phyloP scores from a whole-genome alignment of 2,888 invertebrate species.

The Parnassius mnemosyne region DNA sequence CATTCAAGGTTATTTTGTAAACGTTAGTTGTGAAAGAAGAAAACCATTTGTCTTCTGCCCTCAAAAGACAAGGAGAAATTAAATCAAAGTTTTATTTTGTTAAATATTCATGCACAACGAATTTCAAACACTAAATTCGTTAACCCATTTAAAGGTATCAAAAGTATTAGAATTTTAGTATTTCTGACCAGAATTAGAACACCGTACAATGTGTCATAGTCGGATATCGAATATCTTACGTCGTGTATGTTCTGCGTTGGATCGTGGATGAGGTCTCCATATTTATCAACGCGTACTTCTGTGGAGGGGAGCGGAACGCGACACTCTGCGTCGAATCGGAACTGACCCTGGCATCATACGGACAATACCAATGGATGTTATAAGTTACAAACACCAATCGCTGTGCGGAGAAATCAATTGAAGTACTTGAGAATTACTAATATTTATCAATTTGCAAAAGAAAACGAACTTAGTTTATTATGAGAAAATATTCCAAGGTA shows the following conservation, averaged over 20 bases:
- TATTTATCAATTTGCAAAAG: neutral
- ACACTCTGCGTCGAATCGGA: conserved; percentile 93
- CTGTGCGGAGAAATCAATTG: conserved; percentile 31
- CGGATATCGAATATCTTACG: conserved; percentile 72
- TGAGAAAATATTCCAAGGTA: too few relatives aligned
- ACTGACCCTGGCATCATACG: conserved; percentile 87
- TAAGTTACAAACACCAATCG: conserved; percentile 32
- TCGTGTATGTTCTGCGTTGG: conserved; percentile 76
- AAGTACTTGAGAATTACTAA: conserved; percentile 12
- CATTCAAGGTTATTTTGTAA: too few relatives aligned
- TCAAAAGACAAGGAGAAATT: too few relatives aligned
- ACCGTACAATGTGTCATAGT: conserved; percentile 8
- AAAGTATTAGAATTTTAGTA: conserved; percentile 12
- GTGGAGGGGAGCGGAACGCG: conserved; percentile 86
- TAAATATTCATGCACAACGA: neutral
- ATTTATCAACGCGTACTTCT: conserved; percentile 84
- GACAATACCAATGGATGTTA: conserved; percentile 41
- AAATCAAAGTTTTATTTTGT: too few relatives aligned
- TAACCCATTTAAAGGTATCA: neutral
- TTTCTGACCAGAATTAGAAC: conserved; percentile 4
- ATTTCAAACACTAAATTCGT: neutral
- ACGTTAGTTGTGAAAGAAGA: too few relatives aligned
- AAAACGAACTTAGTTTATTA: too few relatives aligned
- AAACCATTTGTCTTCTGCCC: too few relatives aligned
- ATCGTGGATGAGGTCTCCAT: conserved; percentile 73